phyloP scores from a whole-genome alignment of 2,113 vertebrate genomes.

The Isichthys henryi region DNA sequence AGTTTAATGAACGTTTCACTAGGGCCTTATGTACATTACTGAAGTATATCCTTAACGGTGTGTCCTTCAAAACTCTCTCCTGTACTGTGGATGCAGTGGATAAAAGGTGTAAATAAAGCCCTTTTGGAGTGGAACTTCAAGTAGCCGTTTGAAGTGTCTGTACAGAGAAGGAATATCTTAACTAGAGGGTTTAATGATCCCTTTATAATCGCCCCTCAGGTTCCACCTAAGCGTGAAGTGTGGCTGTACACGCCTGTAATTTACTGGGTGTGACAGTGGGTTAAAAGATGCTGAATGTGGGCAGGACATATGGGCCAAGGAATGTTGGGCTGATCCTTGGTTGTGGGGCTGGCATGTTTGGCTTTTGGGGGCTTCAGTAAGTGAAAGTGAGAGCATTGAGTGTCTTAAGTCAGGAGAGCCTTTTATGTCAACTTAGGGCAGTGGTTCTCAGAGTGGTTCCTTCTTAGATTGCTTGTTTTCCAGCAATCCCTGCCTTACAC shows the following conservation, averaged over 20 bases:
- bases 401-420: neutral
- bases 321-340: neutral
- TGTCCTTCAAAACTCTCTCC: conserved; percentile 15
- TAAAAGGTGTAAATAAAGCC: conserved; percentile 21
- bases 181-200: neutral
- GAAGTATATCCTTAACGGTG: conserved; percentile 34
- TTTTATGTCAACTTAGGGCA: neutral
- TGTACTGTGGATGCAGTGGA: conserved; percentile 12
- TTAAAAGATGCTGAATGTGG: neutral
- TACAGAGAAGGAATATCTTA: conserved; percentile 2
- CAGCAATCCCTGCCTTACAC: no score
- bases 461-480: no score
- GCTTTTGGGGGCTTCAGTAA: neutral
- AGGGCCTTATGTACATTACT: conserved; percentile 43
- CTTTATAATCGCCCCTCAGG: neutral
- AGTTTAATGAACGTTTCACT: conserved; percentile 18
- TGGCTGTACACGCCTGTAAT: neutral
- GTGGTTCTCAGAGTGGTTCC: no score
- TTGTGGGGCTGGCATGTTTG: neutral
- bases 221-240: neutral
- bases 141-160: neutral
- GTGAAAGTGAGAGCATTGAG: neutral
- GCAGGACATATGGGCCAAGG: neutral
- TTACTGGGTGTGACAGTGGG: neutral
- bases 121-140: neutral